phyloP scores from a whole-genome alignment of 2,113 vertebrate genomes.

The Hippocampus zosterae region DNA sequence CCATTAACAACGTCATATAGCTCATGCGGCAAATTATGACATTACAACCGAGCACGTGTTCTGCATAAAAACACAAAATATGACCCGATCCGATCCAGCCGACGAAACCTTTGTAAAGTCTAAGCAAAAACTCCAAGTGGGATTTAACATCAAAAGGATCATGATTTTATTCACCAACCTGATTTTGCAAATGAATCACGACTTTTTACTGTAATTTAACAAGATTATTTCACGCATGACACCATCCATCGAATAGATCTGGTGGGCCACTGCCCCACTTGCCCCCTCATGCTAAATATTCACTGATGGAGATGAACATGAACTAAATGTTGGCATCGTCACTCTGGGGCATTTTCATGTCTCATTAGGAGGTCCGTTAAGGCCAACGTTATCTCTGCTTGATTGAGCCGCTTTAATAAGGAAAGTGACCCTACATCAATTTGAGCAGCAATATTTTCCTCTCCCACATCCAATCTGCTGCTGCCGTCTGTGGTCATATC shows the following conservation, averaged over 20 bases:
- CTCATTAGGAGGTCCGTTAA: conserved; percentile 62
- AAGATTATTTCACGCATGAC: conserved; percentile 1
- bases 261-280: conserved; percentile 10
- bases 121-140: background rate
- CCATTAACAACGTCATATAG: too few species aligned
- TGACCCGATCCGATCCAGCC: too few species aligned
- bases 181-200: background rate
- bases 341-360: conserved; percentile 55
- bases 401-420: conserved; percentile 62
- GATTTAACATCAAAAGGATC: background rate
- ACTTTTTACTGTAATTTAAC: background rate
- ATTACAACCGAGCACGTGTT: too few species aligned
- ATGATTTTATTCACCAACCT: background rate
- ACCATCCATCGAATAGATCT: conserved; percentile 19
- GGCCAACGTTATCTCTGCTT: conserved; percentile 48
- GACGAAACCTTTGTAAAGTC: too few species aligned
- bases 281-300: background rate
- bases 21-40: too few species aligned
- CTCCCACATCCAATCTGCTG: conserved; percentile 35
- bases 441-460: conserved; percentile 42
- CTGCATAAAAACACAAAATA: too few species aligned
- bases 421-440: conserved; percentile 60
- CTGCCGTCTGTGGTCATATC: conserved; percentile 34
- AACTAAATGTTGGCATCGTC: conserved; percentile 50
- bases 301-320: conserved; percentile 31